These are phyloP conservation scores for Eupithecia centaureata DNA, from an alignment of 2,888 invertebrate species.

Conservation along the genomic window DNA sequence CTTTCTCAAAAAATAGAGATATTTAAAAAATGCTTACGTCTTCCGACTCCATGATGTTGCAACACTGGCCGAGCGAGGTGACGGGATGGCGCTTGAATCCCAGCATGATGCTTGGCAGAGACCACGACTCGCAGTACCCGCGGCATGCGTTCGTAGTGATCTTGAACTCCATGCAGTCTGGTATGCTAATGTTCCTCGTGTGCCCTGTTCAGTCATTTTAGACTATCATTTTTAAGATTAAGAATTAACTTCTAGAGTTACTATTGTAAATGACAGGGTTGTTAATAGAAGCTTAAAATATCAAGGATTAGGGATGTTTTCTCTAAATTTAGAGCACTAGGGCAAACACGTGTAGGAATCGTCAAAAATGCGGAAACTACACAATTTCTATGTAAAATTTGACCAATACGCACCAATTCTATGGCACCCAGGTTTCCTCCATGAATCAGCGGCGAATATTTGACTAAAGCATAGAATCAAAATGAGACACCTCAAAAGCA, in stretches of 20 bases:
- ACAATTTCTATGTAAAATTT: background rate
- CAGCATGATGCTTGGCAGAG: conserved; percentile 88
- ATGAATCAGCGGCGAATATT: conserved; percentile 78
- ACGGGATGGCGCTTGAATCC: conserved; percentile 85
- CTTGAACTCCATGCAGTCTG: conserved; percentile 92
- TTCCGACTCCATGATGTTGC: conserved; percentile 95
- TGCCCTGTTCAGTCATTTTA: conserved; percentile 83
- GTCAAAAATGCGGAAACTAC: background rate
- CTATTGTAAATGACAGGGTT: no score
- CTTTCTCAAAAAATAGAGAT: background rate
- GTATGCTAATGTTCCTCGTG: conserved; percentile 91
- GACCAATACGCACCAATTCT: conserved; percentile 86
- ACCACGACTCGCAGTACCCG: conserved; percentile 94
- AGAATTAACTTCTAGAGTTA: no score
- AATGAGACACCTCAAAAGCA: conserved; percentile 66
- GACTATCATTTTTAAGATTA: background rate
- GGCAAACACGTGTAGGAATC: no score
- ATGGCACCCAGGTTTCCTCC: conserved; percentile 92
- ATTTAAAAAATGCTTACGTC: conserved; percentile 81
- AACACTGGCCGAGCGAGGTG: conserved; percentile 93
- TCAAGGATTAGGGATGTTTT: background rate
- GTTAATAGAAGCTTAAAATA: background rate
- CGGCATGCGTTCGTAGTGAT: conserved; percentile 95
- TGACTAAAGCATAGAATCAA: conserved; percentile 63
- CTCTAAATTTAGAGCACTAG: no score